phyloP scores from a whole-genome alignment of 2,888 invertebrate genomes.

The Sialis fuliginosa region DNA sequence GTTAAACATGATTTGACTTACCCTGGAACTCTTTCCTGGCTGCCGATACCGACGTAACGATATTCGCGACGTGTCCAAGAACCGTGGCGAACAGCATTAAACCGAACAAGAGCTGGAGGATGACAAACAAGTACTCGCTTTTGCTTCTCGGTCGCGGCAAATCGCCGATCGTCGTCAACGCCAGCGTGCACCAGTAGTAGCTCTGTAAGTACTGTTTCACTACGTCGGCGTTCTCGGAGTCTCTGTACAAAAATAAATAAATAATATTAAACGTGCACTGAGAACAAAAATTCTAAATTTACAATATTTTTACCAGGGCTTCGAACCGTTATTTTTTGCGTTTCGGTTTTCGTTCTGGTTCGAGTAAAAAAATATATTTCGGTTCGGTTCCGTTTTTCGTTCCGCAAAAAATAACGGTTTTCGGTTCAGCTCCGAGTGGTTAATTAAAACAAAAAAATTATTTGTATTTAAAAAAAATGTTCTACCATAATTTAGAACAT shows the following conservation, averaged over 20 bases:
- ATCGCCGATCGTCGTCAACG: slow-evolving; percentile 89
- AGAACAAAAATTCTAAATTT: too few species aligned
- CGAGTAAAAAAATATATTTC: too few species aligned
- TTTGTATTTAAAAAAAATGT: too few species aligned
- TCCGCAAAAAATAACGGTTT: too few species aligned
- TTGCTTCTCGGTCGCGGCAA: slow-evolving; percentile 81
- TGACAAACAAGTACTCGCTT: slow-evolving; percentile 90
- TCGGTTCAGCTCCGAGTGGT: too few species aligned
- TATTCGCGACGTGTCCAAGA: slow-evolving; percentile 93
- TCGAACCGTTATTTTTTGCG: too few species aligned
- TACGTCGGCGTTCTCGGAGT: slow-evolving; percentile 72
- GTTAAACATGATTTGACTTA: slow-evolving; percentile 27
- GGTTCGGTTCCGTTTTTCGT: too few species aligned
- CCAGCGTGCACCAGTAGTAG: slow-evolving; percentile 96
- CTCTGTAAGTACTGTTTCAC: slow-evolving; percentile 92
- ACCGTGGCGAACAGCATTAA: slow-evolving; percentile 91
- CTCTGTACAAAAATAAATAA: slow-evolving; percentile 26
- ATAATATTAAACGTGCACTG: too few species aligned
- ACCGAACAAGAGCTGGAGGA: slow-evolving; percentile 85
- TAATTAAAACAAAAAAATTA: too few species aligned
- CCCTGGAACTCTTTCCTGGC: slow-evolving; percentile 98
- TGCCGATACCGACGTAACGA: slow-evolving; percentile 92
- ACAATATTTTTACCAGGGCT: too few species aligned
- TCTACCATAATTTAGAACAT: too few species aligned
- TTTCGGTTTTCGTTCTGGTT: too few species aligned